These are phyloP conservation scores for Octodon degus DNA, from an alignment of 2,113 vertebrate species.

Conservation along the genomic window DNA sequence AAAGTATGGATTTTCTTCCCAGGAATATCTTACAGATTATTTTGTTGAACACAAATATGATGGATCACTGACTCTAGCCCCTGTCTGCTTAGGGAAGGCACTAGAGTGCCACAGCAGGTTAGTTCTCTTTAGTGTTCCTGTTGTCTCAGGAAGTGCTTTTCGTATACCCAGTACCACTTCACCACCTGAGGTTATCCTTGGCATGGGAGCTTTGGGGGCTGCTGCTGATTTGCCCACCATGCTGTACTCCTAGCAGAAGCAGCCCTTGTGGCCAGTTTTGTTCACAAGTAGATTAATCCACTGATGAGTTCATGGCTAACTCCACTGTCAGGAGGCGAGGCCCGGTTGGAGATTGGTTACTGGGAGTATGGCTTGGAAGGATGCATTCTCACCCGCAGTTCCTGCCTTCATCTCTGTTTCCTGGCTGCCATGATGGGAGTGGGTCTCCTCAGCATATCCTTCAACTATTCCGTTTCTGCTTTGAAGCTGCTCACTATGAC, in stretches of 20 bases:
- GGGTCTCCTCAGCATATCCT: background rate
- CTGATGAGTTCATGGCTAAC: no score
- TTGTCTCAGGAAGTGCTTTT: background rate
- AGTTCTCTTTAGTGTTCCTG: background rate
- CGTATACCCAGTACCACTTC: background rate
- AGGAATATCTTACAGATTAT: background rate
- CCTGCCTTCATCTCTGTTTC: no score
- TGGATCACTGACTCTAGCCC: background rate
- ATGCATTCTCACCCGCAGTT: background rate
- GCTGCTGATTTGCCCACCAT: background rate
- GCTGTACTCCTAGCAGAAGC: background rate
- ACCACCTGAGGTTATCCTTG: background rate
- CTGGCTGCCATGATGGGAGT: background rate
- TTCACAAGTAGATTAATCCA: no score
- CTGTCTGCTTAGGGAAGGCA: background rate
- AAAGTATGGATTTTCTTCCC: background rate
- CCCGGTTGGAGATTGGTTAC: no score
- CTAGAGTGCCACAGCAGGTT: background rate
- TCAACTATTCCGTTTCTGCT: no score
- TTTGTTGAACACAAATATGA: background rate
- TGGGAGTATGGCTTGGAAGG: no score
- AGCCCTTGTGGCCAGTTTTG: background rate
- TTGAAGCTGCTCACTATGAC: no score
- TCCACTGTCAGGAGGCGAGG: no score
- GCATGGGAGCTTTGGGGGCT: background rate